phyloP scores from a whole-genome alignment of 2,888 invertebrate species.

The Dryocosmus kuriphilus region DNA sequence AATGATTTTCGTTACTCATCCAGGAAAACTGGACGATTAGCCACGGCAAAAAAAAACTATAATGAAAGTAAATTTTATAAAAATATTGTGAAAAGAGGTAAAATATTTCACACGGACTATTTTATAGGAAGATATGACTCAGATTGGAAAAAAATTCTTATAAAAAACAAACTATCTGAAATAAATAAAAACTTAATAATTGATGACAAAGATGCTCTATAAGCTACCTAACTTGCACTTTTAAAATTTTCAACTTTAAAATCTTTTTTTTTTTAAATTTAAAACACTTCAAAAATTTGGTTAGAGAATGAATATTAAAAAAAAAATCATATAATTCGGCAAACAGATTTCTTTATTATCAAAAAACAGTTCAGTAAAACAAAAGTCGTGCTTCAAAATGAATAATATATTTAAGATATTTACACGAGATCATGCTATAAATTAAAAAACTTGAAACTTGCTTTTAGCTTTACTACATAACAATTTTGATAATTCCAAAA shows the following conservation, averaged over 20 bases:
- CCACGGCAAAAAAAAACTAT: not conserved
- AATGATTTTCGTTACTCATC: too few species aligned
- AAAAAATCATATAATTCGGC: not conserved
- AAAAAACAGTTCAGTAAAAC: conserved; percentile 9
- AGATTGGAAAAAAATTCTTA: not conserved
- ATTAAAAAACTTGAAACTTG: not conserved
- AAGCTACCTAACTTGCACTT: not conserved
- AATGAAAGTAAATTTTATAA: not conserved
- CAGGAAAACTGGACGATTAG: too few species aligned
- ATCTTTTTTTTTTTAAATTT: not conserved
- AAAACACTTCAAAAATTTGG: too few species aligned
- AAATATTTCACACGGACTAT: not conserved
- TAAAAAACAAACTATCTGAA: not conserved
- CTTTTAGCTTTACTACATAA: not conserved
- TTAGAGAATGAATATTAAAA: not conserved
- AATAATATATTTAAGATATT: conserved; percentile 22
- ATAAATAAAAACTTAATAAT: too few species aligned
- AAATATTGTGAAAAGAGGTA: not conserved
- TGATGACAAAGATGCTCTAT: too few species aligned
- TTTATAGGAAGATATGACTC: not conserved
- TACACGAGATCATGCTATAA: conserved; percentile 32
- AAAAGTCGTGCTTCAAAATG: not conserved
- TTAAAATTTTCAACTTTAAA: not conserved
- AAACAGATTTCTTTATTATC: conserved; percentile 5
- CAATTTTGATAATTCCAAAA: conserved; percentile 8